Conservation (phyloP, 2,797 vertebrate genomes). For the Anableps anableps region DNA sequence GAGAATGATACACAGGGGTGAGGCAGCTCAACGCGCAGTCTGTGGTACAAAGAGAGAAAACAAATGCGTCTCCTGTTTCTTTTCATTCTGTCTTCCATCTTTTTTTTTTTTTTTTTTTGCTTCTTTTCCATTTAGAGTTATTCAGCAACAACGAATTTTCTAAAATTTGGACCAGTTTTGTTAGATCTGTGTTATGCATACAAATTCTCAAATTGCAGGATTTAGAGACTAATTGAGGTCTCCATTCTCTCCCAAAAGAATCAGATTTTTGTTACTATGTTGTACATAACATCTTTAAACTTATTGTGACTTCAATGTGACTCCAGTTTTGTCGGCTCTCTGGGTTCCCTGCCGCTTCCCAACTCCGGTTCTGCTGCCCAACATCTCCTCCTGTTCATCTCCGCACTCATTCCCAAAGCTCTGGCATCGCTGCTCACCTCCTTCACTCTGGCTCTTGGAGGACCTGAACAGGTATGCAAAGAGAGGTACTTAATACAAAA, state of each 20-base stretch:
- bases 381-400: conserved; percentile 79
- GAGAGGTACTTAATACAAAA: not conserved
- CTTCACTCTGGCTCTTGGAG: conserved; percentile 71
- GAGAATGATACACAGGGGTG: conserved; percentile 69
- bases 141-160: not conserved
- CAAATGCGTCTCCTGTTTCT: not conserved
- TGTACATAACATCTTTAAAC: not conserved
- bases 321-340: conserved; percentile 63
- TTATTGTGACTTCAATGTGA: not conserved
- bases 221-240: not conserved
- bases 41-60: not conserved
- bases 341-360: conserved; percentile 66
- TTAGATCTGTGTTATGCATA: not conserved
- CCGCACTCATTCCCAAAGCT: conserved; percentile 78
- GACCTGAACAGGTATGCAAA: conserved; percentile 58
- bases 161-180: not conserved
- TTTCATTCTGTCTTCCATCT: not conserved
- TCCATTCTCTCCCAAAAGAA: not conserved
- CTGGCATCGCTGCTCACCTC: conserved; percentile 78
- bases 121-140: not conserved
- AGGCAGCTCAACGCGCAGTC: conserved; percentile 22
- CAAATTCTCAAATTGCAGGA: not conserved
- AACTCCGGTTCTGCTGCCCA: conserved; percentile 65
- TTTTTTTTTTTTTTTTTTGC: not conserved
- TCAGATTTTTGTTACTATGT: not conserved